Conservation (phyloP, 2,113 vertebrate genomes). For the Neolamprologus ventralis region DNA sequence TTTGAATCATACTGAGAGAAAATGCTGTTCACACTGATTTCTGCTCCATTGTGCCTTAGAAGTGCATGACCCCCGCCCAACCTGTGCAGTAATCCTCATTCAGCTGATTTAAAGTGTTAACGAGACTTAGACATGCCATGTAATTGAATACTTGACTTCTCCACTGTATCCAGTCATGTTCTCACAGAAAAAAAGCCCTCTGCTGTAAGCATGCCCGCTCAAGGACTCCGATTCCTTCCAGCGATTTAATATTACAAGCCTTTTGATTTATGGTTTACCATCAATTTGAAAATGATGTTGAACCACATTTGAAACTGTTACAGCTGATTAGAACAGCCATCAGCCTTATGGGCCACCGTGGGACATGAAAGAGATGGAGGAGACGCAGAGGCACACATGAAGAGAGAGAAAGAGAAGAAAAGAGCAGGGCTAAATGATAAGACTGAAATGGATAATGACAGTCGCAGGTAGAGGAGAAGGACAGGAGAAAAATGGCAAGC, state of each 20-base stretch:
- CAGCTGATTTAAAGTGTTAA: neutral
- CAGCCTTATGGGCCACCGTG: neutral
- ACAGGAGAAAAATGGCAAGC: neutral
- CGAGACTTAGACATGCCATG: neutral
- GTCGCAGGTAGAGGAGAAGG: neutral
- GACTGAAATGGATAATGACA: constrained; percentile 6
- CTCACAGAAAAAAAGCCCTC: neutral
- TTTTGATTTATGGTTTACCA: constrained; percentile 50
- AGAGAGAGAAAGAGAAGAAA: neutral
- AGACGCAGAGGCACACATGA: neutral
- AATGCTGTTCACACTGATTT: neutral
- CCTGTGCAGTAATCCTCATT: neutral
- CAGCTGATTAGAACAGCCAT: constrained; percentile 32
- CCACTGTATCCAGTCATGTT: neutral
- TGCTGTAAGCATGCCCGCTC: neutral
- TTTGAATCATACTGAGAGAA: neutral
- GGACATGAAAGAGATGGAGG: neutral
- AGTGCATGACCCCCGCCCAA: neutral
- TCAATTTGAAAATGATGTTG: constrained; percentile 37
- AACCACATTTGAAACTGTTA: constrained; percentile 14
- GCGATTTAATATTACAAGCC: neutral
- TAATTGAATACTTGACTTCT: neutral
- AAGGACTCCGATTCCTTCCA: neutral
- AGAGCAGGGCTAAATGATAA: neutral
- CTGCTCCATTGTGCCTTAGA: neutral